Base-by-base conservation (phyloP, 2,797 vertebrate genomes). In the Paedocypris micromegethes region DNA sequence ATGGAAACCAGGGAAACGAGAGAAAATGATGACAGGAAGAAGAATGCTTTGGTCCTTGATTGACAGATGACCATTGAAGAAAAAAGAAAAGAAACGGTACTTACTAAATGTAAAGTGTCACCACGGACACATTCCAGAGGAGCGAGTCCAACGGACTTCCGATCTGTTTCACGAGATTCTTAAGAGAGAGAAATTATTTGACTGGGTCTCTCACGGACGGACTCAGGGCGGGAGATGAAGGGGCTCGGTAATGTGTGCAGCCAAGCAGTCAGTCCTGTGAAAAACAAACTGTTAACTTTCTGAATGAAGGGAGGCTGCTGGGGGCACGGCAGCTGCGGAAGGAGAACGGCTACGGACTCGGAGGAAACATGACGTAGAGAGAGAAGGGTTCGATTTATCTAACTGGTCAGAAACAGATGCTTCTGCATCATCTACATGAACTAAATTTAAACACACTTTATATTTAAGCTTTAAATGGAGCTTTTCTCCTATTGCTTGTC, bases 261-360 rank as follows among this genome's bases (percentile, higher is more conserved):
- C 66, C 58, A 68, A 76, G 75, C 79, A 80, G 79, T 85, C 79
- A 79, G 82, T 73, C 82, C 81, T 81, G 70, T 81, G 78, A 78
- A 81, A 81, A 79, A 81, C 75, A 84, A 85, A 86, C 83, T 82
- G 76, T 70, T 83, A 83, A 83, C 79, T 82, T 82, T 76, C 70
- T 79, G 75, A 76, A 72, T 73, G 55, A 74, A 75, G 63, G 43
- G 76, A 75, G 56, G 66, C 72, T 51, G 80, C 61, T 63, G 75
- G 48, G 72, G 45, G 72, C 66, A 70, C 37, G 68, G 9, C n/a
- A 49, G 43, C 8, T 5, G 40, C n/a, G 59, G 8, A 51, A 4
- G 2, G 38, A 3, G 9, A 5, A 56, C 40, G 51, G 72, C 66
- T 68, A 60, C 5, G 42, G 48, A 23, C 46, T 66, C 41, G 52